These are phyloP conservation scores for Iguana delicatissima DNA, from an alignment of 2,797 vertebrate species.

Conservation along the genomic window DNA sequence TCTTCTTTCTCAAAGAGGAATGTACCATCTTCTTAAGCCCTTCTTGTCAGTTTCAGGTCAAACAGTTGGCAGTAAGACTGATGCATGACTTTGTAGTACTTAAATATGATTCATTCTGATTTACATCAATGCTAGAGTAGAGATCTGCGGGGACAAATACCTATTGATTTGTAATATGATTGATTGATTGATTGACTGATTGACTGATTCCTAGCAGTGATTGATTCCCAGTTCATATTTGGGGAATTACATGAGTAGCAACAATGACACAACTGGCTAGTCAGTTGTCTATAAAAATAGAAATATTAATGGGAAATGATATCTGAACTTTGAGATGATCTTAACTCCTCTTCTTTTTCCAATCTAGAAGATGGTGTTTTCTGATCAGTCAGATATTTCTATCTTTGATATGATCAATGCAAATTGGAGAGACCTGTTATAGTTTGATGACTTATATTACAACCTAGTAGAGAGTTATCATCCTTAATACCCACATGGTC, in stretches of 20 bases:
- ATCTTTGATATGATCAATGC: neutral
- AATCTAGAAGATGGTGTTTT: neutral
- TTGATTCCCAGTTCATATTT: conserved; percentile 17
- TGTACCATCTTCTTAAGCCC: conserved; percentile 33
- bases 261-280: neutral
- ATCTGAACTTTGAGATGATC: neutral
- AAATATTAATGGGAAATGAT: neutral
- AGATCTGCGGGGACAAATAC: conserved; percentile 1
- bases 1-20: conserved; percentile 29
- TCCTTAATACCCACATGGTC: no score
- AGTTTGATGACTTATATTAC: neutral
- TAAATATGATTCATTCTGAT: conserved; percentile 26
- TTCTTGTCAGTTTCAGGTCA: conserved; percentile 42
- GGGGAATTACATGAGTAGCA: conserved; percentile 10
- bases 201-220: conserved; percentile 12
- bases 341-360: neutral
- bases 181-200: neutral
- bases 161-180: neutral
- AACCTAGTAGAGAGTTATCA: neutral
- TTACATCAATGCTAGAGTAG: neutral
- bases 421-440: neutral
- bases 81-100: conserved; percentile 20
- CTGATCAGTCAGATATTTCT: neutral
- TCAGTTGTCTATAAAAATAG: neutral
- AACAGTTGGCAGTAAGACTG: conserved; percentile 27